A percentile compares a stretch with the other conserved stretches of the same genome.
Evolutionary conservation across 1,140 invertebrate species (phyloP).

Genomic region (Trigoniulus corallinus): DNA sequence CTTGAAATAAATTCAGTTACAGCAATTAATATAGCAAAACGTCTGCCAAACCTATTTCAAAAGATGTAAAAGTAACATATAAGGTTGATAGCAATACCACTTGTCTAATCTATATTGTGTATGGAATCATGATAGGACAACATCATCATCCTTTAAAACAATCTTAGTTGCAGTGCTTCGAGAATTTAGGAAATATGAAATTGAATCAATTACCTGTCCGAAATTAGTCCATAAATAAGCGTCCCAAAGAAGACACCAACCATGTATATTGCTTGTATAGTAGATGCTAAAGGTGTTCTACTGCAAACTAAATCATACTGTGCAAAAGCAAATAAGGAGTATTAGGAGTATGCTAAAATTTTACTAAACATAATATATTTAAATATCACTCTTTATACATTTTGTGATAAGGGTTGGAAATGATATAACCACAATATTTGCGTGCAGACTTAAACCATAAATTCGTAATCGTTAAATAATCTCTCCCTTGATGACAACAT

Average conservation of each 20-base stretch:
- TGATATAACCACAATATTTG: neutral
- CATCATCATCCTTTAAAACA: too few species aligned
- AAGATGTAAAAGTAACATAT: too few species aligned
- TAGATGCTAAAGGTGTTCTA: constrained; percentile 11
- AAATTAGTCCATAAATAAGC: constrained; percentile 12
- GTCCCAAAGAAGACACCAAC: constrained; percentile 16
- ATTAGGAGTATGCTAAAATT: too few species aligned
- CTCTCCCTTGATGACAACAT: neutral
- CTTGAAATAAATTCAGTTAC: neutral
- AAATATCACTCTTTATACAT: neutral
- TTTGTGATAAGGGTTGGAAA: neutral
- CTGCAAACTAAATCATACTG: constrained; percentile 19
- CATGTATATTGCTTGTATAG: constrained; percentile 18
- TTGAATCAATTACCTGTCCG: constrained; percentile 15
- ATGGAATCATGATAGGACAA: too few species aligned
- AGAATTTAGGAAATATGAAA: too few species aligned
- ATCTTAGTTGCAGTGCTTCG: too few species aligned
- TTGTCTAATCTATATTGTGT: too few species aligned
- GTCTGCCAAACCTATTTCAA: neutral
- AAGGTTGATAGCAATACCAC: too few species aligned
- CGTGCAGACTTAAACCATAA: neutral
- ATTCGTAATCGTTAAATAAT: neutral
- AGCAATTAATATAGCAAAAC: neutral
- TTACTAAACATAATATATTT: neutral
- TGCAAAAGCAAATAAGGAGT: too few species aligned